These are phyloP conservation scores for Lingula anatina DNA, from an alignment of 2,888 invertebrate genomes.

Conservation along the genomic window DNA sequence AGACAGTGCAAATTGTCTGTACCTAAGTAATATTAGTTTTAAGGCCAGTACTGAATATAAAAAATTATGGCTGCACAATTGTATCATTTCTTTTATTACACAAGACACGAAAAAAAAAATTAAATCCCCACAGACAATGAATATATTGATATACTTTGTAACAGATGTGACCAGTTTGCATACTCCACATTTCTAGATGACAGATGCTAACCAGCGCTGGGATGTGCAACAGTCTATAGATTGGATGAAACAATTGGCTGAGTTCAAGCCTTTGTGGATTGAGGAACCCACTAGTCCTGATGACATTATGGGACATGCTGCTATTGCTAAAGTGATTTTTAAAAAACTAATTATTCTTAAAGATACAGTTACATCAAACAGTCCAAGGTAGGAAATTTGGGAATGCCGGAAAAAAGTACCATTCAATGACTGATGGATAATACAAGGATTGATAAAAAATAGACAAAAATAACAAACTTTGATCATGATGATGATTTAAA, in stretches of 20 bases:
- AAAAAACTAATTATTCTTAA: not conserved
- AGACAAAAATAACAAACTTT: no score
- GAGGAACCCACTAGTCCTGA: slow-evolving; percentile 92
- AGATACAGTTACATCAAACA: no score
- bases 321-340: slow-evolving; percentile 64
- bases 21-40: no score
- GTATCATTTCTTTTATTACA: no score
- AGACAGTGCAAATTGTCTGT: no score
- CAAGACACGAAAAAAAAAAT: no score
- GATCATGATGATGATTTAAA: no score
- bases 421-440: not conserved
- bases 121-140: no score
- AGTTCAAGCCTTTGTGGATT: slow-evolving; percentile 77
- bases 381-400: not conserved
- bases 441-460: not conserved
- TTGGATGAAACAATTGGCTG: slow-evolving; percentile 75
- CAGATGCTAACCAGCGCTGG: slow-evolving; percentile 60
- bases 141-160: no score
- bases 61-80: no score
- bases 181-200: slow-evolving; percentile 55
- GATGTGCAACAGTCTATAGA: slow-evolving; percentile 77
- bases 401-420: not conserved
- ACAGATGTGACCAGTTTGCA: no score
- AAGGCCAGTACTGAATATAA: no score
- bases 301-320: slow-evolving; percentile 80